A percentile compares a stretch with the other conserved stretches of the same genome.
Conservation (phyloP, 2,113 vertebrate species). For the Micronycteris hirsuta region DNA sequence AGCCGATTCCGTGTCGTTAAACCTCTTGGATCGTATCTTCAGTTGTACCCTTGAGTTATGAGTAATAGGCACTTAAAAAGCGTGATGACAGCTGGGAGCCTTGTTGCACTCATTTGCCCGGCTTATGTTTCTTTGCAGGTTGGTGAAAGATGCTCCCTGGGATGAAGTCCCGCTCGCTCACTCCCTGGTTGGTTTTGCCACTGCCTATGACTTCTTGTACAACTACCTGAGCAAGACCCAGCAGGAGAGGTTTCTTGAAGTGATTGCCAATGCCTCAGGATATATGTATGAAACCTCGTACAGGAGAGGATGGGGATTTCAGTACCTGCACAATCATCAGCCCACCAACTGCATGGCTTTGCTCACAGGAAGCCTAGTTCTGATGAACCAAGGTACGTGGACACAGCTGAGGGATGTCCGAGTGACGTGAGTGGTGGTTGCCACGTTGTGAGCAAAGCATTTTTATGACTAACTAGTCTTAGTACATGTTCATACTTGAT, state of each 20-base stretch:
- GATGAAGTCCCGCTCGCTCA: conserved; percentile 97
- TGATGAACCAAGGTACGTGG: conserved; percentile 97
- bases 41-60: background rate
- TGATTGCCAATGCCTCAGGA: conserved; percentile 93
- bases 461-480: background rate
- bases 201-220: conserved; percentile 96
- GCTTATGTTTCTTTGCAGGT: conserved; percentile 82
- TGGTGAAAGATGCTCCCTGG: conserved; percentile 98
- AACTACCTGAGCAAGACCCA: conserved; percentile 92
- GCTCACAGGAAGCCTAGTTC: conserved; percentile 93
- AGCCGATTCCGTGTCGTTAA: background rate
- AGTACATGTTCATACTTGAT: background rate
- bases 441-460: background rate
- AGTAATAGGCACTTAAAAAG: background rate
- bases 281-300: conserved; percentile 98
- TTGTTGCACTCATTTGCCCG: background rate
- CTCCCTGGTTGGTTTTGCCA: conserved; percentile 97
- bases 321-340: conserved; percentile 98
- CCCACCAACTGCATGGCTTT: conserved; percentile 99
- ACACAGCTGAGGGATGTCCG: background rate
- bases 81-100: background rate
- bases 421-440: background rate
- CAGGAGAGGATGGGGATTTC: conserved; percentile 96
- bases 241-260: conserved; percentile 94
- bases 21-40: background rate